Conservation (phyloP, 2,797 vertebrate genomes). For the Harpagifer antarcticus region DNA sequence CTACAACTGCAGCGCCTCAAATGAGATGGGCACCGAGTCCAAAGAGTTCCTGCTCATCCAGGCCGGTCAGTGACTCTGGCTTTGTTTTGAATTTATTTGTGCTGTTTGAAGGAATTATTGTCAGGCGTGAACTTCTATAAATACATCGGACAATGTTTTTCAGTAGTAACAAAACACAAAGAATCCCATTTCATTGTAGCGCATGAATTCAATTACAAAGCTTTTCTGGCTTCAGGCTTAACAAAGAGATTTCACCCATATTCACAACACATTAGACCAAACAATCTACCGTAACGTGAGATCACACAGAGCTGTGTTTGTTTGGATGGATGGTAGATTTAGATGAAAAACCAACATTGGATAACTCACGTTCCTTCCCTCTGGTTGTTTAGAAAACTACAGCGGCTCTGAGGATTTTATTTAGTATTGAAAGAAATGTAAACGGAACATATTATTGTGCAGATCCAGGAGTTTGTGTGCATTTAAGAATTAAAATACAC, state of each 20-base stretch:
- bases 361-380: conserved; percentile 38
- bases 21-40: conserved; percentile 96
- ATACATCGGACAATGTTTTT: background rate
- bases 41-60: conserved; percentile 98
- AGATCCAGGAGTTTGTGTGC: background rate
- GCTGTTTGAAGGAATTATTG: background rate
- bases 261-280: conserved; percentile 40
- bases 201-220: conserved; percentile 2
- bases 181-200: conserved; percentile 5
- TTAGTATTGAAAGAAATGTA: conserved; percentile 26
- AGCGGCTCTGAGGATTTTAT: conserved; percentile 27
- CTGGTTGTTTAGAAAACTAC: conserved; percentile 29
- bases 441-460: background rate
- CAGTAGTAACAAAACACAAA: background rate
- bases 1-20: conserved; percentile 97
- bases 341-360: conserved; percentile 36
- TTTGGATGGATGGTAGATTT: conserved; percentile 42
- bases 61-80: conserved; percentile 88
- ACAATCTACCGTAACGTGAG: conserved; percentile 21
- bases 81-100: conserved; percentile 9
- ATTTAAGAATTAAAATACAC: conserved; percentile 18
- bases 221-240: conserved; percentile 17
- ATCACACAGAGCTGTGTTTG: conserved; percentile 35
- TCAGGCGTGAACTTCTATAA: background rate
- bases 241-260: conserved; percentile 19